phyloP scores from a whole-genome alignment of 2,113 vertebrate species.

The Daboia siamensis region DNA sequence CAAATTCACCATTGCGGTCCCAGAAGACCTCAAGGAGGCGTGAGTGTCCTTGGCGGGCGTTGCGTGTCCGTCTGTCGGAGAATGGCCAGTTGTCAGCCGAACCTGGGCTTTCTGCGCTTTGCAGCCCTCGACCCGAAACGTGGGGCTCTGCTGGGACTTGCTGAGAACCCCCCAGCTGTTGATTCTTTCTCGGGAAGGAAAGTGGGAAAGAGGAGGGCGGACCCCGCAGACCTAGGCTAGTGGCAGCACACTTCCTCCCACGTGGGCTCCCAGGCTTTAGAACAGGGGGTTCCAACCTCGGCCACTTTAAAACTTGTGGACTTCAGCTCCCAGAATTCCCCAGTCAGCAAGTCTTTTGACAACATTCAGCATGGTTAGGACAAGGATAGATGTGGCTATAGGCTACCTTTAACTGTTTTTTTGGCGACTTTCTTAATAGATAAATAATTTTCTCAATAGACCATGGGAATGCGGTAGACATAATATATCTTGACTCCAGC shows the following conservation, averaged over 20 bases:
- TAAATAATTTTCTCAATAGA: no score
- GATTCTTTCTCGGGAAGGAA: not conserved
- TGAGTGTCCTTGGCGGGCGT: slow-evolving; percentile 62
- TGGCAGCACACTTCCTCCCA: not conserved
- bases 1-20: slow-evolving; percentile 82
- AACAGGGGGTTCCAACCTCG: no score
- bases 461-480: no score
- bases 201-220: no score
- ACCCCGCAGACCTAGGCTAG: not conserved
- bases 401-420: fast-evolving
- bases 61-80: no score
- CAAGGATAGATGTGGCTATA: no score
- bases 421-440: no score
- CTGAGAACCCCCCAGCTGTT: not conserved
- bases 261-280: not conserved
- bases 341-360: no score
- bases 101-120: not conserved
- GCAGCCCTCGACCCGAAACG: not conserved
- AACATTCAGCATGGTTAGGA: no score
- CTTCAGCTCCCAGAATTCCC: no score
- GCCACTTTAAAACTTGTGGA: no score
- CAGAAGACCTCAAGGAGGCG: slow-evolving; percentile 87
- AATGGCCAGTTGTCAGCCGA: not conserved
- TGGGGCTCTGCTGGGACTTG: not conserved
- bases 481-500: no score